Percentiles rank a stretch among this genome's conserved stretches.
Conservation (phyloP, 2,888 invertebrate species). For the Hyposoter dolosus region DNA sequence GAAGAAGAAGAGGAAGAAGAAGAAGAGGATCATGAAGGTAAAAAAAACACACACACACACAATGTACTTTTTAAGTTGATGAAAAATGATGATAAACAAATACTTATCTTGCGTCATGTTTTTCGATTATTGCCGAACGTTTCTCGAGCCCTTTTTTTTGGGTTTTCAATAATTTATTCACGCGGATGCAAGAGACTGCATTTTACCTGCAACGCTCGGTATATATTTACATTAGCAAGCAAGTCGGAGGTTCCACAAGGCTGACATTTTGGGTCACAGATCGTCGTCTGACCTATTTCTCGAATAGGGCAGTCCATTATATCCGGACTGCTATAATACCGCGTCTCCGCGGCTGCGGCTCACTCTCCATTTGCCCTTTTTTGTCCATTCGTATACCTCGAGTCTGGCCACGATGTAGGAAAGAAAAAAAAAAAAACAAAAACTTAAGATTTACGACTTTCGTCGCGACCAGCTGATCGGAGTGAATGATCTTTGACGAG, state of each 20-base stretch:
- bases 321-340: slow-evolving; percentile 8
- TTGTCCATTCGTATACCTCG: not conserved
- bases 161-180: not conserved
- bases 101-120: not conserved
- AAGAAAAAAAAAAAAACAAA: not conserved
- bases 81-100: not conserved
- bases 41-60: not conserved
- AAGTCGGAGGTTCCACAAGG: slow-evolving; percentile 28
- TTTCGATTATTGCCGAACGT: not conserved
- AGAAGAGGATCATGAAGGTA: slow-evolving; percentile 20
- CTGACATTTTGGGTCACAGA: slow-evolving; percentile 58
- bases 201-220: not conserved
- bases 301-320: slow-evolving; percentile 42
- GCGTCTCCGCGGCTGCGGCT: slow-evolving; percentile 17
- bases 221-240: slow-evolving; percentile 14
- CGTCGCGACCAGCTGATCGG: slow-evolving; percentile 3
- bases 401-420: not conserved
- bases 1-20: no score
- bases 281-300: slow-evolving; percentile 62
- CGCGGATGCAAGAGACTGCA: slow-evolving; percentile 3
- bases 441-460: not conserved
- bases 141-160: not conserved
- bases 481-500: not conserved
- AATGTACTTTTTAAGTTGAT: slow-evolving; percentile 7
- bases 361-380: slow-evolving; percentile 10